A percentile compares a stretch with the other conserved stretches of the same genome.
Evolutionary conservation across 2,113 vertebrate genomes (phyloP).

Genomic region (Aegypius monachus): DNA sequence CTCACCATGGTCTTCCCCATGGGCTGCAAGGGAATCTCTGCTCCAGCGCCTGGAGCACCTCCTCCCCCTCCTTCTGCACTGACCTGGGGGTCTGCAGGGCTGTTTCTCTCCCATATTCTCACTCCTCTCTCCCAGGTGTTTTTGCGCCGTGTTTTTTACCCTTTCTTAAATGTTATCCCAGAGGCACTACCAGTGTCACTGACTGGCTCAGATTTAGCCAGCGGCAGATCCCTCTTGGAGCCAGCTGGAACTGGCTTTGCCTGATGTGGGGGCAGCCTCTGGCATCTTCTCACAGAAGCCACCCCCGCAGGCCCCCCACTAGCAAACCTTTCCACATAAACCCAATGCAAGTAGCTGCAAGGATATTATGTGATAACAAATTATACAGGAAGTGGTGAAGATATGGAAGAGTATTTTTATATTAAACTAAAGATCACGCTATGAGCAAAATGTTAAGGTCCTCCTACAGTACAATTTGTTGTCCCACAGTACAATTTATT

Average conservation of each 20-base stretch:
- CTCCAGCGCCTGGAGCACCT: accelerated
- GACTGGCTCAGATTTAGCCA: background rate
- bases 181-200: accelerated
- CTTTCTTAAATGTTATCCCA: background rate
- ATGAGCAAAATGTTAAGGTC: background rate
- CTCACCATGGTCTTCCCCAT: background rate
- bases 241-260: background rate
- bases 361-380: background rate
- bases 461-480: background rate
- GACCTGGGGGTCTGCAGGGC: background rate
- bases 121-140: background rate
- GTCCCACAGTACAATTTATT: background rate
- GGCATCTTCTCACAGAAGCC: background rate
- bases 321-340: background rate
- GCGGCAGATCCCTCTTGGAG: background rate
- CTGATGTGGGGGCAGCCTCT: background rate
- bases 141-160: background rate
- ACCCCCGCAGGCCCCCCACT: background rate
- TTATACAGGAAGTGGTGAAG: background rate
- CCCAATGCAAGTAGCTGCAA: background rate
- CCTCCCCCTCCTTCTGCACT: background rate
- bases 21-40: background rate
- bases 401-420: background rate
- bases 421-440: background rate
- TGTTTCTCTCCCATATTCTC: background rate